Percentiles rank a stretch among this genome's conserved stretches.
Evolutionary conservation across 2,797 vertebrate genomes (phyloP).

Genomic region (Hafferia zeledoni): DNA sequence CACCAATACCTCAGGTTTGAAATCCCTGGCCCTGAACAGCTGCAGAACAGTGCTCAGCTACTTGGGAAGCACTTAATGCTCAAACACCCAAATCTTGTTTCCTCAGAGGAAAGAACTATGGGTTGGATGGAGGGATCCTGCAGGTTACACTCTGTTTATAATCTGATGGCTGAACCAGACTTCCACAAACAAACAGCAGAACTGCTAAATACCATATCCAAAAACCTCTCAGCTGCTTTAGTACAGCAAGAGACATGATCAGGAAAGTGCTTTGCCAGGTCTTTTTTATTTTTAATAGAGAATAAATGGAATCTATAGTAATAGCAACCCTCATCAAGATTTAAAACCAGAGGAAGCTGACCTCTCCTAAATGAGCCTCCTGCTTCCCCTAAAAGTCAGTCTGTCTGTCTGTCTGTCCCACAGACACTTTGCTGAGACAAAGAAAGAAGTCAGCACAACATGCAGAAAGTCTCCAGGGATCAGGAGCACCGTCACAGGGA

Average conservation of each 20-base stretch:
- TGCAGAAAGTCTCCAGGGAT: not conserved
- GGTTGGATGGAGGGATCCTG: not conserved
- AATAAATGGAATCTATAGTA: slow-evolving; percentile 22
- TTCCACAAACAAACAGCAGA: not conserved
- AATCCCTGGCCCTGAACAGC: not conserved
- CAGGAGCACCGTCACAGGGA: not conserved
- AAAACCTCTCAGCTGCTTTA: not conserved
- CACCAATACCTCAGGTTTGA: not conserved
- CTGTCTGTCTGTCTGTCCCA: not conserved
- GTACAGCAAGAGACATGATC: not conserved
- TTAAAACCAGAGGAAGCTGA: not conserved
- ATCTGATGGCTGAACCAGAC: not conserved
- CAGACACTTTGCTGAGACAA: not conserved
- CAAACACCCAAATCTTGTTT: not conserved
- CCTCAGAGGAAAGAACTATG: not conserved
- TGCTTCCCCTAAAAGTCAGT: not conserved
- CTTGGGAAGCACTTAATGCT: not conserved
- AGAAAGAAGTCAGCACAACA: slow-evolving; percentile 12
- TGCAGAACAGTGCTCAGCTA: not conserved
- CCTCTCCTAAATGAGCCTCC: not conserved
- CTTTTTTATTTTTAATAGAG: slow-evolving; percentile 24
- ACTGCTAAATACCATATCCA: not conserved
- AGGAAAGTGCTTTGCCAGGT: not conserved
- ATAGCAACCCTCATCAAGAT: not conserved
- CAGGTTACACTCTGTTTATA: not conserved